These are phyloP conservation scores for Tiaroga cobitis DNA, from an alignment of 2,797 vertebrate genomes.

Conservation along the genomic window DNA sequence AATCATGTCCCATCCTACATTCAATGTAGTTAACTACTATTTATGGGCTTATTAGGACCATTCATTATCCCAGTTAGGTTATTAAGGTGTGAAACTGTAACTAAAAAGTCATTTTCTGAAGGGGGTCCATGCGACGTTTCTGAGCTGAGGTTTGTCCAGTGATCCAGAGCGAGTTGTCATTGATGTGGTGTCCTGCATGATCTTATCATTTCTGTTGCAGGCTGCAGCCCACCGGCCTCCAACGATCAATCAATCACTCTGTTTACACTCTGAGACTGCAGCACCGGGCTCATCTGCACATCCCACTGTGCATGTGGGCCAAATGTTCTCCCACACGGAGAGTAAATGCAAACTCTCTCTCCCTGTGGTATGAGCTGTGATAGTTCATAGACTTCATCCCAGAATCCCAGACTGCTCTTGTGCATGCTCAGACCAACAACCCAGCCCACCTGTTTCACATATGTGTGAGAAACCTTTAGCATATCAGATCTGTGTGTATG, in stretches of 20 bases:
- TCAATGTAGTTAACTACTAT: background rate
- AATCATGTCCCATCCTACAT: background rate
- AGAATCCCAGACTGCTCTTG: background rate
- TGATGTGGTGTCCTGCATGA: conserved; percentile 13
- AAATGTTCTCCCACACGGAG: conserved; percentile 39
- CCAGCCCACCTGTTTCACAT: conserved; percentile 44
- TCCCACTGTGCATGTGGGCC: conserved; percentile 42
- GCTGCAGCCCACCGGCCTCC: conserved; percentile 34
- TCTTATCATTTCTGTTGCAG: conserved; percentile 39
- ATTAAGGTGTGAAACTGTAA: background rate
- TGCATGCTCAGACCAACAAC: conserved; percentile 41
- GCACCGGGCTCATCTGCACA: conserved; percentile 45
- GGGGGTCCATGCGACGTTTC: background rate
- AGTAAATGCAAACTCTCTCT: conserved; percentile 43
- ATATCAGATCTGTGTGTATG: conserved; percentile 15
- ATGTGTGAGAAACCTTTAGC: background rate
- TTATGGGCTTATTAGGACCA: background rate
- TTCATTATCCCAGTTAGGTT: background rate
- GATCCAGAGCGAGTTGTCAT: conserved; percentile 27
- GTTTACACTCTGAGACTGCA: conserved; percentile 43
- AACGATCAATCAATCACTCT: conserved; percentile 52
- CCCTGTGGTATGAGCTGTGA: background rate
- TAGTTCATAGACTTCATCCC: conserved; percentile 37
- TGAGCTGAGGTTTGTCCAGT: background rate
- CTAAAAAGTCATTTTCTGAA: background rate